These are phyloP conservation scores for Atrina japonica DNA, from an alignment of 2,888 invertebrate genomes.

Conservation along the genomic window DNA sequence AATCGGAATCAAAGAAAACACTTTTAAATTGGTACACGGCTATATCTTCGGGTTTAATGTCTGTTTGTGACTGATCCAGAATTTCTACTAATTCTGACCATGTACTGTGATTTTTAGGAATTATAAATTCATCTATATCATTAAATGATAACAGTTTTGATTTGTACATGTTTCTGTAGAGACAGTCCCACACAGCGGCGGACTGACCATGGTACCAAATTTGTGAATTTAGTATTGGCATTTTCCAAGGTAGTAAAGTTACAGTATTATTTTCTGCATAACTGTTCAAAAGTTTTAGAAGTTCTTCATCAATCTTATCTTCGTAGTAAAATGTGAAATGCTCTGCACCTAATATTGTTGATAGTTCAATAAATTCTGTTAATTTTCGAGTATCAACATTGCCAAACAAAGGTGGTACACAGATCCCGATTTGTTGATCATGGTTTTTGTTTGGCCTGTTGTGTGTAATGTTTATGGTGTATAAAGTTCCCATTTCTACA, in stretches of 20 bases:
- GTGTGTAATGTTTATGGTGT: constrained; percentile 10
- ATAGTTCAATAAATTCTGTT: constrained; percentile 70
- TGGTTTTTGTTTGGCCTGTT: neutral
- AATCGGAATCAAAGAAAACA: constrained; percentile 67
- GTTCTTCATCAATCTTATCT: constrained; percentile 44
- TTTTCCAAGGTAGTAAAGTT: constrained; percentile 61
- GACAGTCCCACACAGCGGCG: constrained; percentile 59
- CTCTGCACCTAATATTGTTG: constrained; percentile 63
- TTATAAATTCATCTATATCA: constrained; percentile 63
- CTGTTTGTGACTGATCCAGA: neutral
- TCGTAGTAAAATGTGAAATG: constrained; percentile 67
- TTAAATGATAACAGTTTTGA: constrained; percentile 54
- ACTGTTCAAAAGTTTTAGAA: constrained; percentile 49
- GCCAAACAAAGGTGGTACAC: constrained; percentile 72
- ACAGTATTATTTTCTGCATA: constrained; percentile 53
- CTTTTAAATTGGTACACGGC: constrained; percentile 70
- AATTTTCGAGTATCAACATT: constrained; percentile 51
- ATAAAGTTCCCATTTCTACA: neutral
- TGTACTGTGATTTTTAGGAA: constrained; percentile 45
- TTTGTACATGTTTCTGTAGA: constrained; percentile 54
- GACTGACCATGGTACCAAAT: constrained; percentile 63
- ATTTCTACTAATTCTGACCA: constrained; percentile 35
- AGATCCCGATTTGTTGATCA: constrained; percentile 53
- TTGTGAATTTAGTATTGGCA: constrained; percentile 48
- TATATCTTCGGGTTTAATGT: constrained; percentile 27